Base-by-base conservation (phyloP, 2,113 vertebrate species). In the Choloepus hoffmanni region DNA sequence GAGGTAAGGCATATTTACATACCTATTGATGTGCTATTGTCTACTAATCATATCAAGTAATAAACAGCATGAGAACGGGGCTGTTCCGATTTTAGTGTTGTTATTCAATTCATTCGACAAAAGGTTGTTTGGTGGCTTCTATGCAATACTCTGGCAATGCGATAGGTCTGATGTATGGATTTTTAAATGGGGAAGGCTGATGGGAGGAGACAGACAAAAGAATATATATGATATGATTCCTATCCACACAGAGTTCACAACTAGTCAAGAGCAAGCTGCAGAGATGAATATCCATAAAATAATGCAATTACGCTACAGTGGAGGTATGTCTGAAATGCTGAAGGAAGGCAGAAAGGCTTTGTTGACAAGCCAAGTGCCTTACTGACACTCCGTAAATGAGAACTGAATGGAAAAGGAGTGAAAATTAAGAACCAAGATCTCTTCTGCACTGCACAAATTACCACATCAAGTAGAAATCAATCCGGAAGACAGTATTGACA, bases 271-370 rank as follows among this genome's bases (percentile, higher is more conserved):
- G 14, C 45, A 33, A 55, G 10, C 26, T 28, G 13, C 58, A 23
- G 48, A 55, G 7, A 21, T 0, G 16, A 5, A 1, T 21, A 1
- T 16, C 18, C 21, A 13, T 0, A 1, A 36, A 28, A 40, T 13
- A 1, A 28, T 0, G 10, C 16, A 63, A 0, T 12, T 0, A 1
- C 5, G 33, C 33, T 13, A 26, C 13, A 5, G 24, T 2, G 5
- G 4, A 43, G 4, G 10, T 0, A 0, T 0, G 26, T 24, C 19
- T 9, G 3, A 68, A 79, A 67, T 7, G 10, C 65, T n/a, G 5
- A 2, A 1, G 21, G 10, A 24, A 23, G n/a, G 2, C 18, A 13
- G 14, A 19, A 2, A 16, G 58, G 18, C 18, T 2, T 1, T 8
- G 16, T 1, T 4, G 26, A 36, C 15, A 45, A 6, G 24, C 55